Base-by-base conservation (phyloP, 2,113 vertebrate genomes). In the Aspiorhynchus laticeps region DNA sequence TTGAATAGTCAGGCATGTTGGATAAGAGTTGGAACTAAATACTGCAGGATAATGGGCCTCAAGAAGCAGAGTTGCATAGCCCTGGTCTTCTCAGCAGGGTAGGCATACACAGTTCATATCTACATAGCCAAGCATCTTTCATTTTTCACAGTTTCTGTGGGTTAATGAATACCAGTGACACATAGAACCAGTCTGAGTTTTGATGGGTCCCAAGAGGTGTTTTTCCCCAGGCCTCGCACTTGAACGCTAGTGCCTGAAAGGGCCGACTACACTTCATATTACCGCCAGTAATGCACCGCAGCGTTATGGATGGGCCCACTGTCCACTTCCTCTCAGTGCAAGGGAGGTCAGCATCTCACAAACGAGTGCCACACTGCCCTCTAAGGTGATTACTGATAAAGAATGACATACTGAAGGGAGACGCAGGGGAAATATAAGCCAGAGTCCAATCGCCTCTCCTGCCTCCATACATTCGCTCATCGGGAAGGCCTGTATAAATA, bases 301-400 rank as follows among this genome's bases (percentile, higher is more conserved):
- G 88, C 63, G 86, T 91, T 91, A 93, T 87, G 77, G 90, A 94
- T 92, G 89, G 91, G 88, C 78, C 26, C 86, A 69, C 87, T 86
- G 63, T 88, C 84, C 77, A 33, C 21, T 24, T 77, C 43, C 38
- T 65, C 84, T 88, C 91, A 90, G 26, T 88, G 91, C 90, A 90
- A 61, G 91, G 89, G 92, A 93, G 94, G 94, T 93, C 93, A 92
- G 28, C 88, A 76, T 83, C 79, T 87, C 81, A 73, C 75, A 86
- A 92, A 88, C 82, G 80, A 85, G 90, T 87, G 86, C 89, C n/a
- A 79, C 86, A 17, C 87, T 87, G 48, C 84, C 85, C 88, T 88
- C 88, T 74, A 85, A 92, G 91, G 93, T 93, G 93, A 94, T 94
- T 94, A 94, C 93, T 91, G 93, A 93, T 93, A 92, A 94, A 94